Base-by-base conservation (phyloP, 2,113 vertebrate species). In the Procapra przewalskii region DNA sequence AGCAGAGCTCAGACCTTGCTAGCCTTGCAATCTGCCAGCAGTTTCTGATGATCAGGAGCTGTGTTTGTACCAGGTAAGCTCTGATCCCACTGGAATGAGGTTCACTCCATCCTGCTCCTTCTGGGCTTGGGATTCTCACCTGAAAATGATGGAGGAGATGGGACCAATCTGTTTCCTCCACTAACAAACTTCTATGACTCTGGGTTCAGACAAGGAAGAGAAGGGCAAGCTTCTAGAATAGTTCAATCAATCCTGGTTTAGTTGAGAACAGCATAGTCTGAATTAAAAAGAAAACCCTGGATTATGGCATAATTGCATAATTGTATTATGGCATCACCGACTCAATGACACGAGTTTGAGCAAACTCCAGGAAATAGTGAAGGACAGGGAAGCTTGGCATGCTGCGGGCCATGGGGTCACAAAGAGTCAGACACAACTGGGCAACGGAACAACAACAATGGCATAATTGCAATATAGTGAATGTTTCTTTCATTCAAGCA, bases 11-110 rank as follows among this genome's bases (percentile, higher is more conserved):
- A 88, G 25, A 36, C 40, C 40, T 27, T 6, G n/a, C 16, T 6
- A 6, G 9, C 23, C 0, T 2, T 29, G 45, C 7, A 10, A 0
- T 13, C 27, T 13, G 27, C 40, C 55, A 40, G 71, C 31, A 48
- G 54, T 10, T 48, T 43, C 81, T 43, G 52, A 23, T 3, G 17
- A 15, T 15, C 3, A 12, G 31, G 14, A 31, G 80, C 50, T 33
- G 0, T 48, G 77, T 50, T 4, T n/a, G 62, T 19, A 45, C 16
- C 16, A 9, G 36, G 84, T 45, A 48, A 79, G 10, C 67, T 60
- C 6, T 27, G 25, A 87, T 29, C 45, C 21, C 13, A 12, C 21
- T 1, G 3, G n/a, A 29, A 14, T 54, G 19, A 64, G 29, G 59
- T 25, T 6, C 33, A 48, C 10, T 6, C 13, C 19, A 11, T 16